Conservation (phyloP, 64 coral and sea anemone genomes). For the Dendronephthya gigantea region DNA sequence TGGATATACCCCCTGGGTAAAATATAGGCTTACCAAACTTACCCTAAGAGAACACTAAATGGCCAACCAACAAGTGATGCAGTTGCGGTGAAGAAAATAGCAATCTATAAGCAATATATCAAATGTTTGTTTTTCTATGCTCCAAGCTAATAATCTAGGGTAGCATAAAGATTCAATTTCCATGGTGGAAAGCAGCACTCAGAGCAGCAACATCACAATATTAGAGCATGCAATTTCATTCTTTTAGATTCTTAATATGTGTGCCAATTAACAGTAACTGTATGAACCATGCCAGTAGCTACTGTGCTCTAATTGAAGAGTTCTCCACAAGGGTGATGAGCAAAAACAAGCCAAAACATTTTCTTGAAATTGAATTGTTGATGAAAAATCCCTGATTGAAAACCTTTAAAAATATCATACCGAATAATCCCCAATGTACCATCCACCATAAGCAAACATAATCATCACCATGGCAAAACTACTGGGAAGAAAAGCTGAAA, state of each 20-base stretch:
- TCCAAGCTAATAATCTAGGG: too few relatives aligned
- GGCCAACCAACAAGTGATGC: conserved; percentile 13
- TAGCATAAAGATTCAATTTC: too few relatives aligned
- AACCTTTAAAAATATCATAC: neutral
- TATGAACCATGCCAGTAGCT: too few relatives aligned
- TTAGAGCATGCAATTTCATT: neutral
- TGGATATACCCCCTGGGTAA: too few relatives aligned
- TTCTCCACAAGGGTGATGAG: too few relatives aligned
- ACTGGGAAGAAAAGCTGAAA: conserved; percentile 17
- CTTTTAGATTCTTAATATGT: neutral
- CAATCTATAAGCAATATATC: neutral
- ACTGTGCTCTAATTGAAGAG: too few relatives aligned
- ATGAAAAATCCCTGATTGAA: too few relatives aligned
- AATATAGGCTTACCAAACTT: neutral
- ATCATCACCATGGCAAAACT: conserved; percentile 8
- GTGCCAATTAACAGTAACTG: neutral
- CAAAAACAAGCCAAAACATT: too few relatives aligned
- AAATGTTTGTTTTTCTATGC: neutral
- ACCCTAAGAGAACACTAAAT: conserved; percentile 4
- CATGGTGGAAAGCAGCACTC: neutral
- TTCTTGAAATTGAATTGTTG: too few relatives aligned
- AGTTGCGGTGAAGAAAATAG: neutral
- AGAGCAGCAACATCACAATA: neutral
- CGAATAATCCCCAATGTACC: neutral
- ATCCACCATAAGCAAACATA: neutral